Base-by-base conservation (phyloP, 2,888 invertebrate genomes). In the Parnassius orleans region DNA sequence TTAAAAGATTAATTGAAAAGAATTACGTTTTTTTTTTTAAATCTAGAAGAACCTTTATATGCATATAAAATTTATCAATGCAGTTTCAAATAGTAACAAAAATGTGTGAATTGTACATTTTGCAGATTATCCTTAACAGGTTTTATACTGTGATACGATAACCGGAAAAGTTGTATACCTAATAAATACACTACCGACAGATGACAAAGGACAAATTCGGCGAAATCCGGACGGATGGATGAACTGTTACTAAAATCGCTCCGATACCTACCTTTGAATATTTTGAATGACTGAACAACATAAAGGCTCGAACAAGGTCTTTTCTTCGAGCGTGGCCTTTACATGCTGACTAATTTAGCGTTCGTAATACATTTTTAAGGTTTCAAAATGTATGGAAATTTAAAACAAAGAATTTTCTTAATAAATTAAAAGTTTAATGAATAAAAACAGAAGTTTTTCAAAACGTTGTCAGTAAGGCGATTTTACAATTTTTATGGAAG, bases 151-250 rank as follows among this genome's bases (percentile, higher is more conserved):
- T 48, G 15, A 57, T 43, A 53, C 42, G 43, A 44, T 58, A 53
- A 58, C 33, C 62, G 57, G 62, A 58, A 54, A 43, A 9, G 9
- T 42, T 24, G 19, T 57, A n/a, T 46, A 24, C 24, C 24, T n/a
- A 42, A 14, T 53, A 19, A 42, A 43, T 52, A 53, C 48, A 14
- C 48, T 19, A 33, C 33, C 48, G 41, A 12, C 44, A 41, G 41
- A 14, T 44, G 54, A 59, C 63, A 55, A 59, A 59, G 55, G 58
- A 59, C 58, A 42, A 48, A 19, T 57, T 62, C 51, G 58, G 44
- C 19, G 59, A 54, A 50, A 59, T 59, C 58, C 55, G 63, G 54
- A 50, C 50, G 63, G 53, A 62, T 44, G 57, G 50, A 57, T 57
- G 57, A 53, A 53, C 43, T 53, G 48, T 42, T 24, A 46, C 19